Base-by-base conservation (phyloP, 2,797 vertebrate species). In the Pseudomugil gertrudae region DNA sequence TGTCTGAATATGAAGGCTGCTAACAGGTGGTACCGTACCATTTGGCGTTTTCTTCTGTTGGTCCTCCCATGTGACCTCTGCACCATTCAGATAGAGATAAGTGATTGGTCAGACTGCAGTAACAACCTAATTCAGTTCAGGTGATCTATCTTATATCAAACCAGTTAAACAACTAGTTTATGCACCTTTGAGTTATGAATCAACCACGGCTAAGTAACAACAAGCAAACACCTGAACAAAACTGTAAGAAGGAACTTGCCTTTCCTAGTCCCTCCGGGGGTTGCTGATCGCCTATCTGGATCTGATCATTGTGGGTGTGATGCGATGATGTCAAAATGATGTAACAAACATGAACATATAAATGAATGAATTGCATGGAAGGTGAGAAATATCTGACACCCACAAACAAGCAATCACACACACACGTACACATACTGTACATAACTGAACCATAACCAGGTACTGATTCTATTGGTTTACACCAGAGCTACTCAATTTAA, bases 51-150 rank as follows among this genome's bases (percentile, higher is more conserved):
- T 95, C 94, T 90, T 93, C 94, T 96, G 96, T 87, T 96, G 96
- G 93, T 98, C 97, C 90, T 97, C 95, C 97, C 97, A 99, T 90
- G 95, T 98, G 89, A 99, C 97, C 94, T 98, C 97, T 99, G 92
- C 91, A 91, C 93, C 33, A 53, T 50, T 66, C 85, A 94, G 91
- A 93, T 90, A 91, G 76, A 94, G 92, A 90, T 47, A 89, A 21
- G 67, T 57, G 55, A 78, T 52, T 71, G 76, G 60, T 86, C 66
- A 85, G 58, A 77, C 43, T n/a, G 63, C 33, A 69, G 11, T 1
- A 3, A 57, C 55, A 50, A 36, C 29, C 17, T 29, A 11, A 26
- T 21, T 47, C 48, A 36, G 33, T 38, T 56, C 45, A 69, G 52
- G 21, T 78, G 48, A 68, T 43, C 54, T 51, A 2, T 23, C 53